phyloP scores from a whole-genome alignment of 2,888 invertebrate genomes.

The Drosophila mettleri region DNA sequence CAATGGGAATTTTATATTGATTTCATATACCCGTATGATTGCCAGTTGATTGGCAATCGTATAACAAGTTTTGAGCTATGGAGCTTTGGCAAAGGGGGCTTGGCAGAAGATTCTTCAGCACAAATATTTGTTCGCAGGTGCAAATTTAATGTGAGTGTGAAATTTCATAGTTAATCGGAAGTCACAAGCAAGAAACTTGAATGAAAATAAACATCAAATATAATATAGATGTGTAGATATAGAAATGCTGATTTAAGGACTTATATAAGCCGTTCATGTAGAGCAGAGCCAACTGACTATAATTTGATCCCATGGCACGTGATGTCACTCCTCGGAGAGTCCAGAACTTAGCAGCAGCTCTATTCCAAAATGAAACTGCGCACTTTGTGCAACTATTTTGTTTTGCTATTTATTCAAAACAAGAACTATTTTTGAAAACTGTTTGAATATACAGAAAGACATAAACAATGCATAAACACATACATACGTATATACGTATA shows the following conservation, averaged over 20 bases:
- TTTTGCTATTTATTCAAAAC: slow-evolving; percentile 29
- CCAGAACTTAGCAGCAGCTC: slow-evolving; percentile 16
- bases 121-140: slow-evolving; percentile 8
- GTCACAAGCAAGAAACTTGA: background rate
- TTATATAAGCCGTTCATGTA: background rate
- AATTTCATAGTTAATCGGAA: slow-evolving; percentile 33
- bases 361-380: slow-evolving; percentile 28
- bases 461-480: background rate
- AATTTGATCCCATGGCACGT: slow-evolving; percentile 32
- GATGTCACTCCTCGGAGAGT: slow-evolving; percentile 35
- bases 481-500: background rate
- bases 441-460: background rate
- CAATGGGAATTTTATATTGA: background rate
- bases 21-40: background rate
- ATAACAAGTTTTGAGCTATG: slow-evolving; percentile 38
- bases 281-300: slow-evolving; percentile 9
- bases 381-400: slow-evolving; percentile 31
- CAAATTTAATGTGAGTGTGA: slow-evolving; percentile 53
- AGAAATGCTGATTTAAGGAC: too few species aligned
- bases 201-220: too few species aligned
- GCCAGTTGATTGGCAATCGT: slow-evolving; percentile 9
- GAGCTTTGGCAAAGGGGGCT: slow-evolving; percentile 21
- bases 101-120: slow-evolving; percentile 13
- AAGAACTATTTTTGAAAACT: slow-evolving; percentile 60
- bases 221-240: background rate